Conservation (phyloP, 2,888 invertebrate species). For the Platycnemis pennipes region DNA sequence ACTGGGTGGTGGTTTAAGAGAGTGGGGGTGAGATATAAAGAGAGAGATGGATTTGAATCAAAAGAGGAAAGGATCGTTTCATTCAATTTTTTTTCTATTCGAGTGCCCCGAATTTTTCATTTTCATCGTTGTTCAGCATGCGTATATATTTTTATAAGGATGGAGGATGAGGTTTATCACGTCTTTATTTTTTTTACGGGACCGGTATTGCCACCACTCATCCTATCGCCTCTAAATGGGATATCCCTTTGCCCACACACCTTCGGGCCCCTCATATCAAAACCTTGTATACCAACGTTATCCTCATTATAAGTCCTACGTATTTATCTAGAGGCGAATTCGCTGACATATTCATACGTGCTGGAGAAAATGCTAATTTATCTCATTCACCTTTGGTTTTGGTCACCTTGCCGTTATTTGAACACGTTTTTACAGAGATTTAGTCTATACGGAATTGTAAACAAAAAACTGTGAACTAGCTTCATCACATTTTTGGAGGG, state of each 20-base stretch:
- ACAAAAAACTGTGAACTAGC: no score
- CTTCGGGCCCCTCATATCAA: background rate
- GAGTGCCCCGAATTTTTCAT: background rate
- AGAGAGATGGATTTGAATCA: no score
- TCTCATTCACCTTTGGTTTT: no score
- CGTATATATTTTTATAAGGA: background rate
- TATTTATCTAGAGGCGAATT: background rate
- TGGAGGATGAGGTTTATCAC: background rate
- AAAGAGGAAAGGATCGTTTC: no score
- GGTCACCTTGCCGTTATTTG: no score
- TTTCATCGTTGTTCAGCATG: background rate
- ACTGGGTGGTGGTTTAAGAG: no score
- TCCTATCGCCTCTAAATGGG: background rate
- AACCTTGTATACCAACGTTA: no score
- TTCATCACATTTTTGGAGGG: no score
- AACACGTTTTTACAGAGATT: no score
- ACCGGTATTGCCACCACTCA: background rate
- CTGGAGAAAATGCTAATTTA: background rate
- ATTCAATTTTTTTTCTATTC: background rate
- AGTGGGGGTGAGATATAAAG: no score
- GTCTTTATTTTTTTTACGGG: background rate
- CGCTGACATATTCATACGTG: background rate
- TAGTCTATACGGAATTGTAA: no score
- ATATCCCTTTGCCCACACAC: background rate
- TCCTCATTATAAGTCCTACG: background rate